Conservation (phyloP, 2,888 invertebrate species). For the Polyommatus iphigenia region DNA sequence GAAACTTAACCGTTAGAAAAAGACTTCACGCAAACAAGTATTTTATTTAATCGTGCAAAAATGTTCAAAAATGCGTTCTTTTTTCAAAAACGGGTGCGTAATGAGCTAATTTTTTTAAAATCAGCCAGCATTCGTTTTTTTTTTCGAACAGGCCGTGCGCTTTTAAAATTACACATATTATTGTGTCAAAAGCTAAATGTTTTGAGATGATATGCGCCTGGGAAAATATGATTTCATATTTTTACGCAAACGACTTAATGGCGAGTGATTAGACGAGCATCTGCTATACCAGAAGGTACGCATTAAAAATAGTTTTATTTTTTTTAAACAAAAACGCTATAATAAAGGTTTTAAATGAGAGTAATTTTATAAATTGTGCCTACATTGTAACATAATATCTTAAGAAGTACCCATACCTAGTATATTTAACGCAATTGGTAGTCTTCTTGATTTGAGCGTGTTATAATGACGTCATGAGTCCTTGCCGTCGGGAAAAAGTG, state of each 20-base stretch:
- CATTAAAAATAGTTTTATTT: neutral
- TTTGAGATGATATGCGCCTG: slow-evolving; percentile 8
- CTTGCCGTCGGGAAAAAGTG: too few relatives aligned
- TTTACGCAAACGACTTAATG: slow-evolving; percentile 18
- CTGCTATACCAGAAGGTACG: neutral
- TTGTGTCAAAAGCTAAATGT: slow-evolving; percentile 14
- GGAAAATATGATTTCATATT: slow-evolving; percentile 18
- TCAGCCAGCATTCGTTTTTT: slow-evolving; percentile 13
- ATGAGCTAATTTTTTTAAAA: slow-evolving; percentile 1
- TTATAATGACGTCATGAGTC: neutral
- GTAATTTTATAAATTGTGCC: neutral
- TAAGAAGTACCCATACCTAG: neutral
- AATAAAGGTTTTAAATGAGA: neutral
- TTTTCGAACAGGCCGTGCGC: neutral
- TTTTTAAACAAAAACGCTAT: neutral
- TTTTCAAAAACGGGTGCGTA: neutral
- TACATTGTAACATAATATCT: neutral
- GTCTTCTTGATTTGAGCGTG: neutral
- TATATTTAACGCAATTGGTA: neutral
- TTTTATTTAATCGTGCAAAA: too few relatives aligned
- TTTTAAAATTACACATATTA: slow-evolving; percentile 19
- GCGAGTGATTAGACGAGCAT: slow-evolving; percentile 7
- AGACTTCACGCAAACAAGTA: too few relatives aligned
- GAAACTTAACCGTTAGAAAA: too few relatives aligned
- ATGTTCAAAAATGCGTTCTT: neutral